Conservation (phyloP, 2,797 vertebrate species). For the Crax fasciolata region DNA sequence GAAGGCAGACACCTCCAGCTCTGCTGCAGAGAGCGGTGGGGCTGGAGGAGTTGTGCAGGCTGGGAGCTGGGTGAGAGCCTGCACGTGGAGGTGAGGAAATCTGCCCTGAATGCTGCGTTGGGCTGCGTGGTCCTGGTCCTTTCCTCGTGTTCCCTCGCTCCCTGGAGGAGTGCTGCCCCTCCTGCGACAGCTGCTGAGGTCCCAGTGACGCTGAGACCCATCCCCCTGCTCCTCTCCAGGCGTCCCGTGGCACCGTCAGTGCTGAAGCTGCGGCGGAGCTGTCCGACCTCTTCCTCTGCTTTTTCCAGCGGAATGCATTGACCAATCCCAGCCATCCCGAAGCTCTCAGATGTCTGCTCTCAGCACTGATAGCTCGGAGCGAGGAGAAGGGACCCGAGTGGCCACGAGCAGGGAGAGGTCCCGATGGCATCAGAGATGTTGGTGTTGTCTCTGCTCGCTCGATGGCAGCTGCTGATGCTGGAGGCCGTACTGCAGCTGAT, state of each 20-base stretch:
- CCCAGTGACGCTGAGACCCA: not conserved
- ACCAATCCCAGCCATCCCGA: rapidly evolving
- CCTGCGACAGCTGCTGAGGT: not conserved
- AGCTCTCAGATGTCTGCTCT: not conserved
- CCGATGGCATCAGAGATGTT: not conserved
- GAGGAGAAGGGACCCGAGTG: not conserved
- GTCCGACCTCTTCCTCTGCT: not conserved
- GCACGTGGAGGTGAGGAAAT: not conserved
- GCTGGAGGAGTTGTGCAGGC: not conserved
- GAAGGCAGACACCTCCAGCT: not conserved
- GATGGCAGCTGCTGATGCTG: not conserved
- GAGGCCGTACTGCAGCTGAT: not conserved
- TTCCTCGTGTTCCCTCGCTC: not conserved
- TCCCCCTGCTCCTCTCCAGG: not conserved
- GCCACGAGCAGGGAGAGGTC: not conserved
- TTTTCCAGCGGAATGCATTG: not conserved
- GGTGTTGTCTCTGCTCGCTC: not conserved
- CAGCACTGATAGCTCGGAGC: rapidly evolving
- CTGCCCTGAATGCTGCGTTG: not conserved
- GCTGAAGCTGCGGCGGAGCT: rapidly evolving
- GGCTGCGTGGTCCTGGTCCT: rapidly evolving
- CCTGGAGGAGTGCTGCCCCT: not conserved
- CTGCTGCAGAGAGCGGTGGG: not conserved
- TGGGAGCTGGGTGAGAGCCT: not conserved
- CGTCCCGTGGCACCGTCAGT: rapidly evolving